A percentile compares a stretch with the other conserved stretches of the same genome.
Conservation (phyloP, 2,888 invertebrate species). For the Drosophila kambysellisi region DNA sequence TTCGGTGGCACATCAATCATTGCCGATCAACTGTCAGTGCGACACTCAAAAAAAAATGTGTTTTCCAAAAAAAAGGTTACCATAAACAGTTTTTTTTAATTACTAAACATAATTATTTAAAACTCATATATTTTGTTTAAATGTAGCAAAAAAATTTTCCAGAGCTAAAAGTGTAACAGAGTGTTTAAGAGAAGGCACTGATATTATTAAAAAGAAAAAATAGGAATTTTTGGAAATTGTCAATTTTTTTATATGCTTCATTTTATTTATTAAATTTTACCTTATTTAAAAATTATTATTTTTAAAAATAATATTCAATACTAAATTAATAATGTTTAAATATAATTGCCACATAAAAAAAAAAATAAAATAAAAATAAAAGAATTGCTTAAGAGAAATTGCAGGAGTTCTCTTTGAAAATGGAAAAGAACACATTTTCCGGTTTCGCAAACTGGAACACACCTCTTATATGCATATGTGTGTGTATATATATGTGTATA, state of each 20-base stretch:
- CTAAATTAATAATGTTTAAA: too few species aligned
- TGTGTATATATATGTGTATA: too few species aligned
- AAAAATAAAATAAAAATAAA: too few species aligned
- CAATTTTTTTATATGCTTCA: background rate
- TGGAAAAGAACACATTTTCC: background rate
- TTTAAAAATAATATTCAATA: too few species aligned
- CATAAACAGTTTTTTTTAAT: background rate
- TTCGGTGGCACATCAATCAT: constrained; percentile 65
- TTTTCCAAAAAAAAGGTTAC: background rate
- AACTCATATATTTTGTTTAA: background rate
- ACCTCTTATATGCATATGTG: too few species aligned
- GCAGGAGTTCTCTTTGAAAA: background rate
- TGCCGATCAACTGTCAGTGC: constrained; percentile 29
- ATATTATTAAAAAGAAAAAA: background rate
- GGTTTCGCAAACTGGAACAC: background rate
- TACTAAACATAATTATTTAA: background rate
- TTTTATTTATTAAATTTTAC: background rate
- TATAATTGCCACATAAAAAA: too few species aligned
- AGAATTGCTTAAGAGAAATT: too few species aligned
- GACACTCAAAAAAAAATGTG: background rate
- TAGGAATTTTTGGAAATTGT: background rate
- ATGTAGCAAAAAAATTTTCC: background rate
- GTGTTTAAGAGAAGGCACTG: background rate
- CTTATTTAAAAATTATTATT: too few species aligned
- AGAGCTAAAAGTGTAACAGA: background rate